phyloP scores from a whole-genome alignment of 2,797 vertebrate species.

The Yasuhikotakia modesta region DNA sequence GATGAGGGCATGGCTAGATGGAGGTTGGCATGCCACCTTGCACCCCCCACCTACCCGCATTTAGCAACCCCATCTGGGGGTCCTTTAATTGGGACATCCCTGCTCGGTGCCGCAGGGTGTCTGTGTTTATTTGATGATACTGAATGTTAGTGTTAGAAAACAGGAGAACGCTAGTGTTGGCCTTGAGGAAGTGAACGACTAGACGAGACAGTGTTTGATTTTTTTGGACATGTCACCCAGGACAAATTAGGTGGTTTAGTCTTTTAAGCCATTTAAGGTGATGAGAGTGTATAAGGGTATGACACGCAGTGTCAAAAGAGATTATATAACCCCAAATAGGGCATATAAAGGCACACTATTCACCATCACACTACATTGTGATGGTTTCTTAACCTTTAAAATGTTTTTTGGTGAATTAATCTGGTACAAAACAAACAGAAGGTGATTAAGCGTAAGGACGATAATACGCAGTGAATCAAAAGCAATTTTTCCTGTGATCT shows the following conservation, averaged over 20 bases:
- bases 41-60: constrained; percentile 67
- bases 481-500: constrained; percentile 7
- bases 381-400: not conserved
- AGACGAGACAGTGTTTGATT: constrained; percentile 42
- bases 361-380: not conserved
- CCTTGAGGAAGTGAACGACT: constrained; percentile 24
- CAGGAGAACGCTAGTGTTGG: constrained; percentile 27
- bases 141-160: constrained; percentile 4
- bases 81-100: constrained; percentile 73
- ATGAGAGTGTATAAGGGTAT: constrained; percentile 20
- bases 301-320: constrained; percentile 8
- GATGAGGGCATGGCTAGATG: constrained; percentile 74
- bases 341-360: too few species aligned
- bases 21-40: constrained; percentile 73
- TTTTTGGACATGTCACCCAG: constrained; percentile 43
- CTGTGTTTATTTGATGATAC: constrained; percentile 35
- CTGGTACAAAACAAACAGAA: not conserved
- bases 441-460: constrained; percentile 15
- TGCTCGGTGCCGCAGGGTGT: constrained; percentile 52
- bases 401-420: not conserved
- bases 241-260: constrained; percentile 36
- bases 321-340: not conserved
- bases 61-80: constrained; percentile 57
- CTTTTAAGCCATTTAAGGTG: constrained; percentile 18
- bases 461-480: not conserved